Conservation (phyloP, 2,888 invertebrate species). For the Lasioglossum oenotherae region DNA sequence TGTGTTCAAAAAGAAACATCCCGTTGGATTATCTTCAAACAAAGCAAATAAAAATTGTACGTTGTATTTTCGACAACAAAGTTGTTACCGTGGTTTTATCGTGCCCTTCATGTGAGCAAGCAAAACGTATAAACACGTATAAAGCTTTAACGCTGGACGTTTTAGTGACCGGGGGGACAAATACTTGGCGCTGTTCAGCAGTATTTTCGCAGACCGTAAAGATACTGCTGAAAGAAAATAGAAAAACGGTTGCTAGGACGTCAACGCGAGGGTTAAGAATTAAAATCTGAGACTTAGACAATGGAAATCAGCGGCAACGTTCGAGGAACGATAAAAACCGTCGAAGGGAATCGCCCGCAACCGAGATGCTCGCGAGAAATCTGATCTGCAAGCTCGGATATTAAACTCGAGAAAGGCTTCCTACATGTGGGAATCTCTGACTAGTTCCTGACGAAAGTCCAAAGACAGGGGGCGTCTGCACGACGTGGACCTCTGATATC, state of each 20-base stretch:
- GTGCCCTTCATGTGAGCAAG: neutral
- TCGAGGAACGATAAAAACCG: conserved; percentile 23
- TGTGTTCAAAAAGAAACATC: neutral
- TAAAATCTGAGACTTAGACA: neutral
- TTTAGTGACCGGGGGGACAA: neutral
- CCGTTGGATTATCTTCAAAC: neutral
- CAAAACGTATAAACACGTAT: neutral
- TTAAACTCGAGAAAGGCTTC: conserved; percentile 49
- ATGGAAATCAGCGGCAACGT: neutral
- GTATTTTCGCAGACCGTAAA: neutral
- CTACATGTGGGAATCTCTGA: conserved; percentile 34
- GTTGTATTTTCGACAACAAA: neutral
- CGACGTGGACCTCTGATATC: conserved; percentile 59
- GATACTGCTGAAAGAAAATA: neutral
- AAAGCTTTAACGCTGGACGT: neutral
- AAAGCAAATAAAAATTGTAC: neutral
- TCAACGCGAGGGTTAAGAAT: neutral
- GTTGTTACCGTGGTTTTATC: neutral
- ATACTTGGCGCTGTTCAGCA: neutral
- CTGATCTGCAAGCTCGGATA: conserved; percentile 62
- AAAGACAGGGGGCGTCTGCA: conserved; percentile 53
- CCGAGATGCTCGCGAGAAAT: conserved; percentile 54
- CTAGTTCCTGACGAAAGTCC: conserved; percentile 51
- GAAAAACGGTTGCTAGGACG: neutral
- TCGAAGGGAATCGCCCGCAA: conserved; percentile 23